Base-by-base conservation (phyloP, 2,113 vertebrate genomes). In the Siphamia tubifer region DNA sequence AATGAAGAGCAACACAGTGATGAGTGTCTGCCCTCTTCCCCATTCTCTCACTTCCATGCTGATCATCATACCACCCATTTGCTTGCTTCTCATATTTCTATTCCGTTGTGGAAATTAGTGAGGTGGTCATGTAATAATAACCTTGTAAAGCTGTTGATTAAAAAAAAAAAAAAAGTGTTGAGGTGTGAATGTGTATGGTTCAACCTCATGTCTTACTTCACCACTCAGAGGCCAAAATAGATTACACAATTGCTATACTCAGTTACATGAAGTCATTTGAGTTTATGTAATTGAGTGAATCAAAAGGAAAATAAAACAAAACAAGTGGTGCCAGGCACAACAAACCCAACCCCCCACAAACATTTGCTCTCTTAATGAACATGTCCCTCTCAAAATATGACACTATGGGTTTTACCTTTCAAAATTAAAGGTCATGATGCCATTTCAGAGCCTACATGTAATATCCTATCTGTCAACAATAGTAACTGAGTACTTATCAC, bases 1-100 rank as follows among this genome's bases (percentile, higher is more conserved):
- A 57, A 62, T 73, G 48, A 69, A 61, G 65, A 52, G 70, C 40
- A 49, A 45, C 15, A 20, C 15, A 1, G 51, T 20, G 74, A 77
- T 61, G 79, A 76, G 76, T 13, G 45, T 62, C 23, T 70, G 60
- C 51, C 35, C 66, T 48, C 56, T 45, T 78, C n/a, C 49, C 3
- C 19, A 40, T 78, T 70, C 44, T 63, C 74, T n/a, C 53, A 35
- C 44, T 23, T 53, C 15, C 39, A 47, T 20, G 8, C 43, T 47
- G 63, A 76, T 70, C 57, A 80, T 64, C 71, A 32, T 10, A 54
- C 39, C 70, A 74, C 40, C 57, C 20, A 49, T 68, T 68, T 74
- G 51, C 9, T 31, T 32, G 60, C 38, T 40, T 61, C 70, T 75
- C 52, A 44, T 47, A 66, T 75, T 70, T 79, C 52, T 76, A 67